phyloP scores from a whole-genome alignment of 1,140 invertebrate species.

The Zaprionus vittiger region DNA sequence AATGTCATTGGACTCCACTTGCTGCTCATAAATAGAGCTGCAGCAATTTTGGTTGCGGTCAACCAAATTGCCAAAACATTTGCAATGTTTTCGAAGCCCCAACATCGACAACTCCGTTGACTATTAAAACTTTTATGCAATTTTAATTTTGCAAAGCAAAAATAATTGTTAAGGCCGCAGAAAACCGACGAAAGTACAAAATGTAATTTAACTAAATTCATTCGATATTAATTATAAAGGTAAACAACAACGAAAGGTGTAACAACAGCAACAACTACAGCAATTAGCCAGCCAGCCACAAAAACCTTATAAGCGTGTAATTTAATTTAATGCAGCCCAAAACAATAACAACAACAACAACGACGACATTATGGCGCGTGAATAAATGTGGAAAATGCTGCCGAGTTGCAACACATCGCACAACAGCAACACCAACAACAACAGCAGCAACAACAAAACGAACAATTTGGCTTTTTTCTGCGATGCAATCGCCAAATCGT shows the following conservation, averaged over 20 bases:
- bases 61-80: constrained; percentile 1
- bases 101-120: too few relatives aligned
- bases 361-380: constrained; percentile 36
- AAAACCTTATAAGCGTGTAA: constrained; percentile 53
- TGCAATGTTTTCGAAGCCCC: background rate
- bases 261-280: constrained; percentile 27
- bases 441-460: constrained; percentile 18
- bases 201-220: constrained; percentile 53
- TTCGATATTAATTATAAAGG: constrained; percentile 42
- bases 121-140: constrained; percentile 4
- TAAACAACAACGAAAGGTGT: constrained; percentile 18
- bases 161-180: background rate
- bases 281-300: constrained; percentile 40
- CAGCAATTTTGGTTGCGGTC: background rate
- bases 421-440: constrained; percentile 16
- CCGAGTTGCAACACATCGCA: constrained; percentile 42
- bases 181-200: constrained; percentile 1
- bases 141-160: constrained; percentile 3
- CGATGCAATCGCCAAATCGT: constrained; percentile 41
- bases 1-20: background rate
- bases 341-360: constrained; percentile 23
- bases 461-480: constrained; percentile 36
- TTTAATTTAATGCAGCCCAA: constrained; percentile 54
- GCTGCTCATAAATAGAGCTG: background rate
- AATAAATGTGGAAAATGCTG: constrained; percentile 56